Base-by-base conservation (phyloP, 2,113 vertebrate genomes). In the Lycocorax pyrrhopterus region DNA sequence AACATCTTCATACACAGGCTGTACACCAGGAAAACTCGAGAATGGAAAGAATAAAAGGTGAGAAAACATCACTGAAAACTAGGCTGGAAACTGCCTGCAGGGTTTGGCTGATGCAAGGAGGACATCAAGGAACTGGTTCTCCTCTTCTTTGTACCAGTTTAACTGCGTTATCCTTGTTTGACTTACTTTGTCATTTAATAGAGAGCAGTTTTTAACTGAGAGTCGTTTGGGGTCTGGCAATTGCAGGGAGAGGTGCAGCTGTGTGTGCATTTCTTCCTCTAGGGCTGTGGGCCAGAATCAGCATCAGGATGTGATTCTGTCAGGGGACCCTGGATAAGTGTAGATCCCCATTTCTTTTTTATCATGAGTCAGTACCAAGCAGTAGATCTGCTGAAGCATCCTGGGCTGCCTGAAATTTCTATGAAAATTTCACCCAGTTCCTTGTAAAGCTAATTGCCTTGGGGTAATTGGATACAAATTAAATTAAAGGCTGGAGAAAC, bases 1-100 rank as follows among this genome's bases (percentile, higher is more conserved):
- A 63, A 26, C 73, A 6, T 33, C 59, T 85, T 89, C 55, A 5
- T 37, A 19, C 41, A 23, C 39, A 55, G 60, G 35, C 51, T 88
- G 7, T 11, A 5, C 27, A 49, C 37, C 44, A 52, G 82, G 46
- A 33, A 78, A 55, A 58, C 49, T 43, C 3, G 72, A 84, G 56
- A 87, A 84, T 23, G 44, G 68, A 69, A 84, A 64, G 79, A 84
- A 75, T 56, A 95, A 89, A 91, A 93, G 89, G 81, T 94, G 89
- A 85, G 91, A 82, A 94, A 95, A 68, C 19, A 41, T 74, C 53
- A 13, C 71, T 60, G 74, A 52, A 91, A 91, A 78, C 43, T 58
- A 37, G 86, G 53, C 55, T 90, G 72, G 53, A 90, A 86, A 74
- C 62, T 85, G 82, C 69, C 89, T 43, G 58, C 62, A 76, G 82